Evolutionary conservation across 2,113 vertebrate species (phyloP).

Genomic region (Marcusenius ussheri): DNA sequence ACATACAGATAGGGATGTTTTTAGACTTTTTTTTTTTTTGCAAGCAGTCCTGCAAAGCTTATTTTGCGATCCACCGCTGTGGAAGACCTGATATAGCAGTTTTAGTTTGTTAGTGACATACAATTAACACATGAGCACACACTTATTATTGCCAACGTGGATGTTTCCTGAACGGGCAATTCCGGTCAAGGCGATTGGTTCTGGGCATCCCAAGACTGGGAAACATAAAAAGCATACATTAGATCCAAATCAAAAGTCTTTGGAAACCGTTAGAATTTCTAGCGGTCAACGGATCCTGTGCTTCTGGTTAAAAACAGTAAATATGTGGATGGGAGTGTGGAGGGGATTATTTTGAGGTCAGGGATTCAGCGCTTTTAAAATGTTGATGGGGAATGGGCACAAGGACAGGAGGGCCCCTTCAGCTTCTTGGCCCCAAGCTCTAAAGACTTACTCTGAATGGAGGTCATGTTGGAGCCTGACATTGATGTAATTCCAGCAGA

Average conservation of each 20-base stretch:
- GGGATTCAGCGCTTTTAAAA: conserved; percentile 34
- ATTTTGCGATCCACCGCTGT: background rate
- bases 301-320: background rate
- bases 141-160: conserved; percentile 32
- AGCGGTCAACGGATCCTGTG: background rate
- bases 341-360: conserved; percentile 44
- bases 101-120: background rate
- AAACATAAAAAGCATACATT: conserved; percentile 26
- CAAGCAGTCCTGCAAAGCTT: background rate
- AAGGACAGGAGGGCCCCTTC: conserved; percentile 42
- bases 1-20: background rate
- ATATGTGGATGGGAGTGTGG: conserved; percentile 18
- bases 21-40: background rate
- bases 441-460: conserved; percentile 43
- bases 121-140: conserved; percentile 40
- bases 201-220: conserved; percentile 53
- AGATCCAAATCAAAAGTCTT: background rate
- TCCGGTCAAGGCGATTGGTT: conserved; percentile 56
- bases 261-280: background rate
- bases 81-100: background rate
- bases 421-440: conserved; percentile 34
- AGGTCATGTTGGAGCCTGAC: conserved; percentile 52
- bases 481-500: conserved; percentile 45
- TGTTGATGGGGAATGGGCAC: conserved; percentile 26
- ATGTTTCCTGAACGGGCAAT: conserved; percentile 45